Conservation (phyloP, 2,113 vertebrate genomes). For the Seriola dumerili region DNA sequence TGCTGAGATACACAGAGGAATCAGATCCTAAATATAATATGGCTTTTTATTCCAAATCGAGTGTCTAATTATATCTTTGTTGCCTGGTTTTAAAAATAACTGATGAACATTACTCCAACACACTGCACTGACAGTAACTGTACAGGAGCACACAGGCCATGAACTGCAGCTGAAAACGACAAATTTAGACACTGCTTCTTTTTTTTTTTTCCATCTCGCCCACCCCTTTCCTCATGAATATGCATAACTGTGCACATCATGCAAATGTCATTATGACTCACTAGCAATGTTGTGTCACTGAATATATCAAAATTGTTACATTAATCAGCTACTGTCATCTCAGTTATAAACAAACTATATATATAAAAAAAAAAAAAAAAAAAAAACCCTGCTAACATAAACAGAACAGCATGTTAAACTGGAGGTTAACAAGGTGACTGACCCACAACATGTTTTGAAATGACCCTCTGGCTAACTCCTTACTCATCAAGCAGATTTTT, state of each 20-base stretch:
- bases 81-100: conserved; percentile 64
- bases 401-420: conserved; percentile 24
- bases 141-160: conserved; percentile 38
- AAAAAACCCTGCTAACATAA: background rate
- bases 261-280: conserved; percentile 51
- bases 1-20: conserved; percentile 24
- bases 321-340: conserved; percentile 45
- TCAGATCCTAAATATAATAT: conserved; percentile 47
- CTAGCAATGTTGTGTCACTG: conserved; percentile 46
- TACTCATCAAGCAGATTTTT: conserved; percentile 68
- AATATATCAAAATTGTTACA: conserved; percentile 58
- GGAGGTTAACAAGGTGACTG: conserved; percentile 43
- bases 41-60: background rate
- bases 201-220: conserved; percentile 37
- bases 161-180: conserved; percentile 45
- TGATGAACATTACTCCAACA: conserved; percentile 16
- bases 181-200: conserved; percentile 39
- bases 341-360: conserved; percentile 37
- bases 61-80: conserved; percentile 47
- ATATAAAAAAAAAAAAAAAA: conserved; percentile 9
- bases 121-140: conserved; percentile 38
- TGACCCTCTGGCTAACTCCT: conserved; percentile 51
- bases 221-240: conserved; percentile 64
- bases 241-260: conserved; percentile 61
- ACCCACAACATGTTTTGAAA: conserved; percentile 34